Evolutionary conservation across 2,797 vertebrate species (phyloP).

Genomic region (Anguilla anguilla): DNA sequence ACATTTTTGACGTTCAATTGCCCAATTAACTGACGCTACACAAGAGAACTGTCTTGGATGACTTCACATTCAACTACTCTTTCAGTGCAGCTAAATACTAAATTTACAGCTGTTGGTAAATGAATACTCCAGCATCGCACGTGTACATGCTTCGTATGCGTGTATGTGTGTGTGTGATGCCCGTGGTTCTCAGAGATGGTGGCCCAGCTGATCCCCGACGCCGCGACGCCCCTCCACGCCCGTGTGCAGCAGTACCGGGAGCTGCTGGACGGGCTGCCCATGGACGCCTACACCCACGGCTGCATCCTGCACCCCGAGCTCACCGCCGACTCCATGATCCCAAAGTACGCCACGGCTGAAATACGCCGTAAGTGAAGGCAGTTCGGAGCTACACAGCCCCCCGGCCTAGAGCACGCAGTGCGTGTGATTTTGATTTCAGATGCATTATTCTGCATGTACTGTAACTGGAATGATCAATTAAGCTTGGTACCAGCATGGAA

Average conservation of each 20-base stretch:
- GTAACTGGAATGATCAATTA: no score
- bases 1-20: neutral
- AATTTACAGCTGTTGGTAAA: no score
- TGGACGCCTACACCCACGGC: constrained; percentile 98
- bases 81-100: neutral
- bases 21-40: neutral
- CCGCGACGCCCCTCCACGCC: constrained; percentile 77
- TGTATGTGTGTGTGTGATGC: constrained; percentile 14
- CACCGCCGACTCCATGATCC: constrained; percentile 99
- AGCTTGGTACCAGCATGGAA: neutral
- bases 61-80: neutral
- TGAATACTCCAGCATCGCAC: no score
- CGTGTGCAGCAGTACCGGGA: constrained; percentile 94
- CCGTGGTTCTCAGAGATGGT: constrained; percentile 76
- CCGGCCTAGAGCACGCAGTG: no score
- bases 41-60: neutral
- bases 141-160: neutral
- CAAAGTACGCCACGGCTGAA: constrained; percentile 99
- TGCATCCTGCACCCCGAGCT: constrained; percentile 99
- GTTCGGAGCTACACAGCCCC: neutral
- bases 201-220: constrained; percentile 87
- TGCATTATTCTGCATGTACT: neutral
- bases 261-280: constrained; percentile 91
- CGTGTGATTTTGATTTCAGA: neutral
- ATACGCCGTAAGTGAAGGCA: constrained; percentile 94